These are phyloP conservation scores for Chlamydotis undulata DNA, from an alignment of 2,113 vertebrate genomes.

Conservation along the genomic window DNA sequence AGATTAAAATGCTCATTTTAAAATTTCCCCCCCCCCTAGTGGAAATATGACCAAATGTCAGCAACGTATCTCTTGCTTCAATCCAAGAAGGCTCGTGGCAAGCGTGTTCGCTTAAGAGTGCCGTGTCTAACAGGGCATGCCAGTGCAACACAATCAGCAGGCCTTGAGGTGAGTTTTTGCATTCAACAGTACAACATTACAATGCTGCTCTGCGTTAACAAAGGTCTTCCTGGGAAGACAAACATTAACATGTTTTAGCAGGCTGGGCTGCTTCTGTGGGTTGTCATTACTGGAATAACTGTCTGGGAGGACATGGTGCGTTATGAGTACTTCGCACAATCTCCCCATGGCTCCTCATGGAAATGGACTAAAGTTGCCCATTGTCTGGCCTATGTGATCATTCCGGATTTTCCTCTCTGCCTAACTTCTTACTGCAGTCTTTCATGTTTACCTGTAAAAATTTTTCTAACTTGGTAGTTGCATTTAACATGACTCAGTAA, in stretches of 20 bases:
- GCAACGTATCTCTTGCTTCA: slow-evolving; percentile 91
- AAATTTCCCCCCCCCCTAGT: slow-evolving; percentile 69
- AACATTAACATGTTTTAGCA: neutral
- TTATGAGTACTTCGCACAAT: rapidly evolving
- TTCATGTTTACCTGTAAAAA: rapidly evolving
- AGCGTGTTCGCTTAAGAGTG: slow-evolving; percentile 76
- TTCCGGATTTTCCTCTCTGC: neutral
- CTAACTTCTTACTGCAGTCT: neutral
- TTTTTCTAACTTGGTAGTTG: neutral
- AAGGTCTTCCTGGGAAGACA: neutral
- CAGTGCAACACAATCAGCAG: slow-evolving; percentile 33
- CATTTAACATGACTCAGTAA: neutral
- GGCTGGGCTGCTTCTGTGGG: neutral
- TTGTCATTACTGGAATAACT: neutral
- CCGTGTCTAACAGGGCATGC: neutral
- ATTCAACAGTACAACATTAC: neutral
- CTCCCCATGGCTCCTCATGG: neutral
- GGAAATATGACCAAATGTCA: slow-evolving; percentile 90
- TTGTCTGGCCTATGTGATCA: neutral
- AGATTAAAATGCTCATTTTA: neutral
- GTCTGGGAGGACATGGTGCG: neutral
- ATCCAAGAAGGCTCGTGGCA: slow-evolving; percentile 87
- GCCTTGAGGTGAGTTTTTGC: slow-evolving; percentile 71
- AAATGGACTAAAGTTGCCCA: neutral
- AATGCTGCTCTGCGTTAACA: neutral